Evolutionary conservation across 1,140 invertebrate species (phyloP).

Genomic region (Brachionus plicatilis): DNA sequence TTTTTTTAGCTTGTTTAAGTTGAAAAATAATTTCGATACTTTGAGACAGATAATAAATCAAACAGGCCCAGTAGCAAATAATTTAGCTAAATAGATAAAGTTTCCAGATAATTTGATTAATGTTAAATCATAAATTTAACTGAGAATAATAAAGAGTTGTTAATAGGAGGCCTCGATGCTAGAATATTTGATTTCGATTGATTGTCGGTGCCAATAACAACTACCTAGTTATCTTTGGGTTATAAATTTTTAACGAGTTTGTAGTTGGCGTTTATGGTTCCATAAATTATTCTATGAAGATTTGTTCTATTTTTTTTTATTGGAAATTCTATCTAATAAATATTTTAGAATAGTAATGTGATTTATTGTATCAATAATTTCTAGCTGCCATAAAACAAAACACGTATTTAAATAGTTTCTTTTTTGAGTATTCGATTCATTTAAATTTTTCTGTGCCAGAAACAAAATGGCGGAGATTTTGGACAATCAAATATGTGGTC

Average conservation of each 20-base stretch:
- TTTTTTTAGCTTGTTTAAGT: not conserved
- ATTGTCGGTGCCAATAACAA: not conserved
- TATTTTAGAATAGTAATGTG: not conserved
- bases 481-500: too few relatives aligned
- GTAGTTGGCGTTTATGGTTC: not conserved
- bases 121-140: constrained; percentile 15
- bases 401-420: not conserved
- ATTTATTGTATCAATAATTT: constrained; percentile 23
- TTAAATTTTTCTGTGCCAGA: not conserved
- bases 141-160: not conserved
- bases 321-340: not conserved
- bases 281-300: constrained; percentile 13
- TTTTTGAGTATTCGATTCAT: not conserved
- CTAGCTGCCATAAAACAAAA: not conserved
- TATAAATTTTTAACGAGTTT: not conserved
- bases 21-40: not conserved
- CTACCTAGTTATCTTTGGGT: not conserved
- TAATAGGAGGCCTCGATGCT: not conserved
- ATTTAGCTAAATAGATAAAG: not conserved
- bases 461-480: too few relatives aligned
- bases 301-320: not conserved
- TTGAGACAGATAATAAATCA: constrained; percentile 25
- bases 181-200: not conserved
- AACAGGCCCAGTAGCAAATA: not conserved
- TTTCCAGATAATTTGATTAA: not conserved